Evolutionary conservation across 2,888 invertebrate species (phyloP), one percentile per base, ranked within the genome.

Genomic region (Cetonia aurata): DNA sequence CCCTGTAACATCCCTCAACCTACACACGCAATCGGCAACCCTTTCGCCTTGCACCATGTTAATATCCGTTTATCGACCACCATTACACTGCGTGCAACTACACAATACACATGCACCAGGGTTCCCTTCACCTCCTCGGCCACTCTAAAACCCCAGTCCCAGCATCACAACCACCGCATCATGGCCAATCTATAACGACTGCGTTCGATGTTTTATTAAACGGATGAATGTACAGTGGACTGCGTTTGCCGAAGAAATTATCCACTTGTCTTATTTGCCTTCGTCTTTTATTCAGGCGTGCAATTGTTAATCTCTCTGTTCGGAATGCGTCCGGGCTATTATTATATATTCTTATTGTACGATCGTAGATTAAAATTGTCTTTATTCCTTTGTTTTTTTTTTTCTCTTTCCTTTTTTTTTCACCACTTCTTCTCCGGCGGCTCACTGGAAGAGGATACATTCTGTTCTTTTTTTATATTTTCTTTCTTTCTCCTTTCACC

Each of bases 221-320:
- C 75, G 78, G 80, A 78, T 79, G 75, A 31, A 56, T 33, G 37
- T 56, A 37, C 56, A 56, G 37, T 13, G 33, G 76, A 25, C 81
- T 78, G 79, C 81, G 80, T 81, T 81, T 81, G 80, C 81, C 78
- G 79, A 81, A 81, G 81, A 81, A 81, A 81, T 81, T 81, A 81
- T 81, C 81, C 79, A 81, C 81, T 81, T 80, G 81, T 80, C 79
- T 80, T 81, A 80, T 81, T 81, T 81, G 79, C 79, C 74, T 75
- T 78, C 75, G 75, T 79, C 78, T 79, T 75, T 76, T 79, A 79
- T 79, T 78, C 79, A 79, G 77, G 77, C 79, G 79, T 79, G 77
- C 80, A 79, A 81, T 80, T 80, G 80, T 80, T 80, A 80, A 80
- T 80, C 80, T 80, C 79, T 79, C 76, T 74, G 41, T 69, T 67